Percentiles rank a stretch among this genome's conserved stretches.
Conservation (phyloP, 2,888 invertebrate genomes). For the Drosophila maculinotata region DNA sequence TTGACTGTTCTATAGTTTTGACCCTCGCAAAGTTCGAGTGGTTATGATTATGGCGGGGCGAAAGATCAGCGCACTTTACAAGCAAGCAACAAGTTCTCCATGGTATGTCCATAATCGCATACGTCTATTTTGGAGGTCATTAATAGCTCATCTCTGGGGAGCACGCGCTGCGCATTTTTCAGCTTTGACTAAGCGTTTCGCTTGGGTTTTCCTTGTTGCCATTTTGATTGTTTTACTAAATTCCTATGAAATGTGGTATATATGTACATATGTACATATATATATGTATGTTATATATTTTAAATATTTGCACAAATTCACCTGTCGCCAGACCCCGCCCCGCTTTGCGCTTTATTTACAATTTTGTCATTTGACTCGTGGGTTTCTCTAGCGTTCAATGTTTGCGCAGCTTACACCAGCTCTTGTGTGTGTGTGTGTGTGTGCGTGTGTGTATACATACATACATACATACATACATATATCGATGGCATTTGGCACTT, state of each 20-base stretch:
- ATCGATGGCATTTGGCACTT: conserved; percentile 42
- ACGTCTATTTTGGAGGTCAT: conserved; percentile 33
- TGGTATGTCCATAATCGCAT: conserved; percentile 21
- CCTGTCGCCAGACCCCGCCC: conserved; percentile 23
- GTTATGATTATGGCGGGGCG: conserved; percentile 22
- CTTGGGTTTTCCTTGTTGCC: conserved; percentile 65
- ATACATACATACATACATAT: no score
- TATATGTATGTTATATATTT: conserved; percentile 14
- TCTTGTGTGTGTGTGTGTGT: conserved; percentile 12
- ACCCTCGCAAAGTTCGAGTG: conserved; percentile 78
- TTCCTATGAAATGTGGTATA: conserved; percentile 27
- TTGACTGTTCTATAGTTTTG: conserved; percentile 77
- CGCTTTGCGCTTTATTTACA: conserved; percentile 30
- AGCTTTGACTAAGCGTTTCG: conserved; percentile 61
- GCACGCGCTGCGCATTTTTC: conserved; percentile 66
- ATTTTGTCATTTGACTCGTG: conserved; percentile 35
- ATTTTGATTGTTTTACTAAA: conserved; percentile 12
- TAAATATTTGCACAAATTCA: conserved; percentile 57
- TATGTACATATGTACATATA: no score
- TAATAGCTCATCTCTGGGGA: conserved; percentile 5
- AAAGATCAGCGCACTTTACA: conserved; percentile 78
- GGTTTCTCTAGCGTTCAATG: conserved; percentile 31
- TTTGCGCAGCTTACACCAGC: conserved; percentile 39
- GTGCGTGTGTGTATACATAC: not conserved
- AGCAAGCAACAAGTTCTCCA: conserved; percentile 38